Evolutionary conservation across 1,140 invertebrate genomes (phyloP), one percentile per base, ranked within the genome.

Genomic region (Penaeus chinensis): DNA sequence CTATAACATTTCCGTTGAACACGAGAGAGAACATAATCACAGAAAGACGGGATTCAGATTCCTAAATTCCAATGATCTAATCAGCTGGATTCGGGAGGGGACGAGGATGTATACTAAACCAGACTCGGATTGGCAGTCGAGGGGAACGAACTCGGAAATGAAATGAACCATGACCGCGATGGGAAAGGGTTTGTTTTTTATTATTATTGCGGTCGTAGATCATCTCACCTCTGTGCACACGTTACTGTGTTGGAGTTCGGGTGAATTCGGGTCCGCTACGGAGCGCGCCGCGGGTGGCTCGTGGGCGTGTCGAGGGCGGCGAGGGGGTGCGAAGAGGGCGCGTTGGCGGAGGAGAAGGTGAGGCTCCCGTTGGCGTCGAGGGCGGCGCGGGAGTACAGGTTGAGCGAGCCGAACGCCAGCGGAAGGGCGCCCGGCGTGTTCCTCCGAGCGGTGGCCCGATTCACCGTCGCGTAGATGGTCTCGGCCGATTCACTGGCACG

Each of bases 251-350:
- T 13, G 1, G 54, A 2, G 54, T 54, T 54, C 54, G 54, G 11
- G 54, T 42, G 37, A 42, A 8, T 54, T 54, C 16, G 54, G 54
- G 54, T 54, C 54, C 16, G 16, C 78, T 87, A 87, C 10, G 81
- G 85, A 27, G 78, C 85, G 37, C 85, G 85, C 61, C 85, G 85
- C 42, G 85, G 85, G 66, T 82, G 85, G 42, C 85, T 81, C 16
- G 85, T 87, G 61, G 85, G 85, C 16, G 85, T 87, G 66, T 82
- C 82, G 66, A 85, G 84, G 77, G 84, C 84, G 22, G 76, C 84
- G 74, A 85, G 74, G 54, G 84, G 84, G 42, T 85, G 85, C 0
- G 54, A 54, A 5, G 54, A 54, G 54, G 54, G 54, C 54, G 54
- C 54, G 54, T 54, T 54, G 54, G 54, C 54, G 11, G 54, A 54